Base-by-base conservation (phyloP, 1,140 invertebrate genomes). In the Venturia canescens region DNA sequence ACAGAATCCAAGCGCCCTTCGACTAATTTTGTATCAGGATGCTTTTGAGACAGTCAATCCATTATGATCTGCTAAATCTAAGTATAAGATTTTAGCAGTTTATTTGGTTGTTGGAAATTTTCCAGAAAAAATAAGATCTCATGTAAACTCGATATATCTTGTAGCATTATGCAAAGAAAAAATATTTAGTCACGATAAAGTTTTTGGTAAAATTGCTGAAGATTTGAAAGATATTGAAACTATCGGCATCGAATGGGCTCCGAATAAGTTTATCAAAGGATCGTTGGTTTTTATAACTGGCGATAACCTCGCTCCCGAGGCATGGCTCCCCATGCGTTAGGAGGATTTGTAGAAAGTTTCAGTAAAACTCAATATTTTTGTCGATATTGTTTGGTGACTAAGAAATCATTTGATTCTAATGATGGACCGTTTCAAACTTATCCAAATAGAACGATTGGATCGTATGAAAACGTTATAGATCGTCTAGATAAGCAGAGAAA, bases 161-260 rank as follows among this genome's bases (percentile, higher is more conserved):
- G 84, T 88, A 3, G 86, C 85, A 13, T 83, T 90, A 67, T 82
- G 82, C 63, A 84, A 81, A 72, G 86, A 89, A 82, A 86, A 80
- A 83, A n/a, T 87, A 82, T 87, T 89, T 83, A 80, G 81, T 74
- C 75, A 82, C 72, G 74, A 78, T 1, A 82, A 67, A 82, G 83
- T 89, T 5, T 88, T 84, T 70, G 82, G 86, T 18, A 81, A 67
- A 80, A 82, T 91, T 18, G 72, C 89, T 0, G 21, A 80, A n/a
- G 89, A 90, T 84, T 67, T 91, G 21, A 86, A 85, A 82, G 69
- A 31, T 27, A 63, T 90, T 21, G 88, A 89, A 85, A 69, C 53
- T 15, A 38, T 16, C 13, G 88, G 86, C 23, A 85, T 89, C 0
- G 27, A 81, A 74, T 57, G 85, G 9, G 31, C 66, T 48, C 31